Base-by-base conservation (phyloP, 2,888 invertebrate genomes). In the Acronicta alni region DNA sequence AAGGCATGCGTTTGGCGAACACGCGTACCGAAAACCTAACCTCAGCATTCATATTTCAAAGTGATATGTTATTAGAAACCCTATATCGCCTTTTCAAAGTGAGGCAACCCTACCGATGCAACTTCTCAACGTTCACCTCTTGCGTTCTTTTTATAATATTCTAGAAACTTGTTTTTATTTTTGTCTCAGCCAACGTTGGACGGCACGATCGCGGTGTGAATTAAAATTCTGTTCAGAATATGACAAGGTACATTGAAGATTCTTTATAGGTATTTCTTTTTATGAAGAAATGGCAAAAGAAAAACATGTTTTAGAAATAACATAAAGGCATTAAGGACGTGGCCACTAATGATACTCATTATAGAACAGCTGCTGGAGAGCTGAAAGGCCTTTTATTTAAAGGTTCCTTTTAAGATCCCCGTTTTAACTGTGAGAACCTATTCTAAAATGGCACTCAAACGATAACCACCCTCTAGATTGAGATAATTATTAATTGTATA, bases 161-260 rank as follows among this genome's bases (percentile, higher is more conserved):
- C 53, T 61, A 64, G 63, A 65, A 35, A 55, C 52, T 67, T 57
- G 43, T 65, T 68, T 72, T 72, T 69, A 62, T 66, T 72, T 64
- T 65, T 55, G 44, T 57, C 49, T 59, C 26, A 15, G 37, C 45
- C 48, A 48, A 57, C 26, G 23, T 55, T 52, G 47, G 52, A 47
- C 48, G 61, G 70, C 74, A 72, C 70, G 76, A 69, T 74, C 78
- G 16, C 59, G 61, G 44, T 67, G 65, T 67, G 44, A 73, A 75
- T 75, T 72, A 72, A 75, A 79, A 73, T 66, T 62, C 44, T 64
- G 56, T 39, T 58, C 45, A 46, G 23, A 74, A 76, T 67, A 70
- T 49, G 39, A 41, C 7, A 14, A 20, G 20, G 45, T 57, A 37
- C n/a, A 17, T 37, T 18, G 26, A 30, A 51, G 66, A 67, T 71